phyloP scores from a whole-genome alignment of 2,888 invertebrate genomes.

The Melinopterus prodromus region DNA sequence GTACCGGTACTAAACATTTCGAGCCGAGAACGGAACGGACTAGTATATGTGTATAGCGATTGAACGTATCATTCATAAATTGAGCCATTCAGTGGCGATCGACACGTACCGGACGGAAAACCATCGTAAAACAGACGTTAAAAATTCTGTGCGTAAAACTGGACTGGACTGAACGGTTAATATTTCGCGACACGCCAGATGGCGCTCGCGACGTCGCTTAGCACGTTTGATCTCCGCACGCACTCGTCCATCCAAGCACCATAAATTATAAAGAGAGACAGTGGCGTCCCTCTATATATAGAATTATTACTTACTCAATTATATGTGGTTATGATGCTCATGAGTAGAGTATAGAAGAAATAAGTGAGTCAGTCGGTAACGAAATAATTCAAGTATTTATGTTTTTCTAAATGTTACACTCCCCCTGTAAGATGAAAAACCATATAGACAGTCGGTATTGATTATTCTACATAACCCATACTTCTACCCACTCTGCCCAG shows the following conservation, averaged over 20 bases:
- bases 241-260: background rate
- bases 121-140: background rate
- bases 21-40: background rate
- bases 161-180: background rate
- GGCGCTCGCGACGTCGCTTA: background rate
- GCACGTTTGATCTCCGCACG: background rate
- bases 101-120: background rate
- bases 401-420: too few species aligned
- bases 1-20: background rate
- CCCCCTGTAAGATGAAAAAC: background rate
- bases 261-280: background rate
- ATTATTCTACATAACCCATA: background rate
- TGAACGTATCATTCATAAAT: background rate
- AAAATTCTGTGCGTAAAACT: background rate
- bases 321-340: background rate
- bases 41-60: background rate
- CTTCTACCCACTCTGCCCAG: background rate
- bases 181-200: background rate
- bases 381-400: too few species aligned
- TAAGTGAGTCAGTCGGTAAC: too few species aligned
- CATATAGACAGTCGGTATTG: background rate
- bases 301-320: conserved; percentile 4
- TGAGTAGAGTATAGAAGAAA: background rate
- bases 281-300: background rate
- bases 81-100: background rate